Conservation (phyloP, 1,140 invertebrate species). For the Penaeus vannamei region DNA sequence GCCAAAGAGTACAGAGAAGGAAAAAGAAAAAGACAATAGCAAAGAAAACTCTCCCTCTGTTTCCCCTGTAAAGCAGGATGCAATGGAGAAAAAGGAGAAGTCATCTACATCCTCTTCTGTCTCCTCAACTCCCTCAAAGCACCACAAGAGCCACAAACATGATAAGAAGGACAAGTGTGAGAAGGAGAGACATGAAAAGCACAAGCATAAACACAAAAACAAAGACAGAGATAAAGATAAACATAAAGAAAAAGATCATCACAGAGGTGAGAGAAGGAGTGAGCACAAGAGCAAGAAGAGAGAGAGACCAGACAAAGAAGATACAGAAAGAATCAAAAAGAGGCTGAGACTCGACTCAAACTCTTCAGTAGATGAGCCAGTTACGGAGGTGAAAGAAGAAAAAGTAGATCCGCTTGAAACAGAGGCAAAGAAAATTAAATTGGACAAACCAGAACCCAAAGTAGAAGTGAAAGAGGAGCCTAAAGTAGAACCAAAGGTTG, state of each 20-base stretch:
- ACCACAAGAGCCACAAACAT: conserved; percentile 46
- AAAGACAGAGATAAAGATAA: neutral
- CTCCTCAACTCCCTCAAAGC: conserved; percentile 23
- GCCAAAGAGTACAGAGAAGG: conserved; percentile 44
- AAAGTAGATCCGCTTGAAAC: neutral
- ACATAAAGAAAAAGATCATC: conserved; percentile 8
- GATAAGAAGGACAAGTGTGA: conserved; percentile 34
- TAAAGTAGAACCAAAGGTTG: neutral
- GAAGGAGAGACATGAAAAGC: conserved; percentile 24
- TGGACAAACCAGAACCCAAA: neutral
- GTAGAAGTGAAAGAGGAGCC: neutral
- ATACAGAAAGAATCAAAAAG: conserved; percentile 38
- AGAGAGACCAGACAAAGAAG: conserved; percentile 39
- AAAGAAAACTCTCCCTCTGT: conserved; percentile 7
- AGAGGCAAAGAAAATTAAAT: neutral
- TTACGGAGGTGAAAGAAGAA: conserved; percentile 22
- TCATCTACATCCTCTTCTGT: neutral
- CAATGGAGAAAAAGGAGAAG: conserved; percentile 32
- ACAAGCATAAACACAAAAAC: conserved; percentile 33
- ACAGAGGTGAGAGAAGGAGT: conserved; percentile 18
- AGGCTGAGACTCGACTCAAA: conserved; percentile 48
- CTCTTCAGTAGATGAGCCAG: conserved; percentile 32
- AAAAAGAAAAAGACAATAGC: conserved; percentile 19
- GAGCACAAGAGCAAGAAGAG: conserved; percentile 42
- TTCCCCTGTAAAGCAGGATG: conserved; percentile 31